These are phyloP conservation scores for Asbolus verrucosus DNA, from an alignment of 1,140 invertebrate genomes.

Conservation along the genomic window DNA sequence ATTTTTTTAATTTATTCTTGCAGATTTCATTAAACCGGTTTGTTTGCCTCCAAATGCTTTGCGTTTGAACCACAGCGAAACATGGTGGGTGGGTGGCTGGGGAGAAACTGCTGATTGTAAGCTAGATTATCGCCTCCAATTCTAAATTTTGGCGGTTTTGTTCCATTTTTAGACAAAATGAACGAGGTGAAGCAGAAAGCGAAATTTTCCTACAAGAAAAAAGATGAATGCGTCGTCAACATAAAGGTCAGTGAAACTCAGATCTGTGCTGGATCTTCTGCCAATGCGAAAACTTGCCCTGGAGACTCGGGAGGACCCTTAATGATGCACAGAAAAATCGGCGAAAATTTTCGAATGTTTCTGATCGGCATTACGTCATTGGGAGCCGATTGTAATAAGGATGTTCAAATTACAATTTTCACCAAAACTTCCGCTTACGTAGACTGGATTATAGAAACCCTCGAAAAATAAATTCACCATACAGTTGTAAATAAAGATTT, in stretches of 20 bases:
- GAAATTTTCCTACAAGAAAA: constrained; percentile 64
- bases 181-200: constrained; percentile 60
- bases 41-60: constrained; percentile 53
- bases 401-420: constrained; percentile 71
- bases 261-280: constrained; percentile 72
- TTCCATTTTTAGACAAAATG: too few species aligned
- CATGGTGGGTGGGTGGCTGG: constrained; percentile 83
- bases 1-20: constrained; percentile 43
- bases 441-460: constrained; percentile 66
- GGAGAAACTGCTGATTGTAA: too few species aligned
- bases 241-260: constrained; percentile 67
- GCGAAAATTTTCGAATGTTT: constrained; percentile 60
- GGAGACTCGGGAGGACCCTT: constrained; percentile 73
- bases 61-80: constrained; percentile 65
- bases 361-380: constrained; percentile 71
- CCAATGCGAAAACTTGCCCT: constrained; percentile 74
- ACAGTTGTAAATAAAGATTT: too few species aligned
- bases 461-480: neutral
- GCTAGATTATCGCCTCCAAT: too few species aligned
- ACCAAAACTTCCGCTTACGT: constrained; percentile 68
- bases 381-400: constrained; percentile 70
- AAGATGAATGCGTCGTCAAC: constrained; percentile 62
- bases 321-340: constrained; percentile 64
- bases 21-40: constrained; percentile 40
- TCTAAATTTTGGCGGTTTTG: too few species aligned